Evolutionary conservation across 64 coral and sea anemone species (phyloP), one percentile per base, ranked within the genome.

Genomic region (Actinia equina): DNA sequence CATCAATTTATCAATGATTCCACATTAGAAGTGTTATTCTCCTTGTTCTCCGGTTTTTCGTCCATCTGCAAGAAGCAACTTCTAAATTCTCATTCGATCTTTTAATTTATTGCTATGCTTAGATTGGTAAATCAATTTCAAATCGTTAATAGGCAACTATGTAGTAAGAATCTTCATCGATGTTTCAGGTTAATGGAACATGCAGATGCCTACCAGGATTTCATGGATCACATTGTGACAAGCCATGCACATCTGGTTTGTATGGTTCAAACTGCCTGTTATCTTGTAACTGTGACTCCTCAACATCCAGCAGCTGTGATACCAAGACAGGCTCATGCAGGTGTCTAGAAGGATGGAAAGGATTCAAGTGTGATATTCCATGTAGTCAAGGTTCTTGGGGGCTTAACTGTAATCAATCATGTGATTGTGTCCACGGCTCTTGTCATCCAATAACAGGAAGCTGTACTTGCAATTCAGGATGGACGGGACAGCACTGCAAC

Each of bases 301-400:
- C 26, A 3, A 82, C 44, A 59, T 87, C 91, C 82, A 41, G 43
- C 20, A 27, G 70, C 8, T 96, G 94, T 88, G 12, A 92, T 74
- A 65, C 45, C 10, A 17, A 69, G 42, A 60, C 71, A 67, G 96
- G 96, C 17, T 19, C 23, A 20, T 98, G 96, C 37, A 83, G 44
- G 2, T 98, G 96, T 82, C 56, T 46, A 12, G 61, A 61, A 30
- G 90, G 93, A 49, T 93, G 93, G 86, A 71, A 85, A 55, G 96
- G 96, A 85, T 71, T 49, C 7, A 77, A 12, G 23, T 98, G 96
- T 82, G 77, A 90, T 43, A 37, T 90, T 23, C 87, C 84, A 45
- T 98, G 96, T 71, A 77, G 30, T n/a, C 77, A 85, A 74, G 93
- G 90, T 20, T 82, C 41, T 13, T 98, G 96, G 96, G 96, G 96